A percentile compares a stretch with the other conserved stretches of the same genome.
Evolutionary conservation across 2,113 vertebrate genomes (phyloP).

Genomic region (Cebus imitator): DNA sequence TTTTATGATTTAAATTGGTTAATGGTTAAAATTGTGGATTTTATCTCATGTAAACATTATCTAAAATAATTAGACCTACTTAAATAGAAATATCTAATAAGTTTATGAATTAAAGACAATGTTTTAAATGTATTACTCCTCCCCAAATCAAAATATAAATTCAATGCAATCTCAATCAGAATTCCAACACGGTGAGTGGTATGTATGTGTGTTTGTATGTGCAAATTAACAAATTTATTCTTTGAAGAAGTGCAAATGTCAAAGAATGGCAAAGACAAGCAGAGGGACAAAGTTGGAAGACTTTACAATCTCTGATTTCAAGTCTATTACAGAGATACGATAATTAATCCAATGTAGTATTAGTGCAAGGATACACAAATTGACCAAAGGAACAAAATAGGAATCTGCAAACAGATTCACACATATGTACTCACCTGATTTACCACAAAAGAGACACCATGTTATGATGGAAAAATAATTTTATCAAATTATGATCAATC

Average conservation of each 20-base stretch:
- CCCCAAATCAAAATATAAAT: neutral
- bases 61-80: neutral
- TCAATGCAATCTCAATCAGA: neutral
- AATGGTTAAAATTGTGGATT: neutral
- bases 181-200: neutral
- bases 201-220: neutral
- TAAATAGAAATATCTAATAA: neutral
- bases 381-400: neutral
- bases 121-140: neutral
- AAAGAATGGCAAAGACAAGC: neutral
- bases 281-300: neutral
- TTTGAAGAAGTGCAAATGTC: neutral
- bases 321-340: neutral
- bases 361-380: neutral
- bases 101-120: neutral
- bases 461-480: neutral
- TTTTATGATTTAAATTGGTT: neutral
- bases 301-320: neutral
- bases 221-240: neutral
- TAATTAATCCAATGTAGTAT: neutral
- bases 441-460: neutral
- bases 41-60: neutral
- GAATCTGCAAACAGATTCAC: neutral
- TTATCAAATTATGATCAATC: neutral
- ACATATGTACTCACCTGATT: neutral